Conservation (phyloP, 2,888 invertebrate species). For the Pseudolycoriella hygida region DNA sequence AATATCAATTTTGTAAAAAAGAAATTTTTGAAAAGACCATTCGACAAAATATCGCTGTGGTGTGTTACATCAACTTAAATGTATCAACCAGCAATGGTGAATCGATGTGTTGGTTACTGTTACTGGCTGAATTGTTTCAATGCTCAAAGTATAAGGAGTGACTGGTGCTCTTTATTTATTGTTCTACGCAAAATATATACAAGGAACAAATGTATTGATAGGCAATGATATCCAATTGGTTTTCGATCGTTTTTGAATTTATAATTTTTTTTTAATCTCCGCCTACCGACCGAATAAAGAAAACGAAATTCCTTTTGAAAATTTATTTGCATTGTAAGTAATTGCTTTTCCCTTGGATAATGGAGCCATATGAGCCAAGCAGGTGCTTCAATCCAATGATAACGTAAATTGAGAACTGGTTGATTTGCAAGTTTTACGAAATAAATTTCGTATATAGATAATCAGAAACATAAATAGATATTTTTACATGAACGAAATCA, state of each 20-base stretch:
- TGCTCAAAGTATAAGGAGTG: neutral
- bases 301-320: neutral
- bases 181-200: neutral
- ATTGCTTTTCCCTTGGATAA: too few species aligned
- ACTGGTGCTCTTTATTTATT: neutral
- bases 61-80: neutral
- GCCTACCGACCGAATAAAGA: neutral
- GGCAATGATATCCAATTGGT: slow-evolving; percentile 1
- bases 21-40: too few species aligned
- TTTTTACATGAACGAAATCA: too few species aligned
- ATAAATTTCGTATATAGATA: too few species aligned
- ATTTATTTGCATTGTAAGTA: too few species aligned
- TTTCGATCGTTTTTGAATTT: neutral
- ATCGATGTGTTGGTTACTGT: slow-evolving; percentile 1
- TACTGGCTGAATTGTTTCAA: neutral
- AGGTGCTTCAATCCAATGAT: too few species aligned
- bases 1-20: too few species aligned
- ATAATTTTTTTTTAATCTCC: neutral
- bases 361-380: too few species aligned
- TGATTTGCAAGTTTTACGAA: too few species aligned
- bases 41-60: neutral
- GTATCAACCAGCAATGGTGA: neutral
- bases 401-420: too few species aligned
- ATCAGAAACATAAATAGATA: too few species aligned
- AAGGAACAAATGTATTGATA: neutral